phyloP scores from a whole-genome alignment of 2,888 invertebrate genomes.

The Muschampia plurimacula region DNA sequence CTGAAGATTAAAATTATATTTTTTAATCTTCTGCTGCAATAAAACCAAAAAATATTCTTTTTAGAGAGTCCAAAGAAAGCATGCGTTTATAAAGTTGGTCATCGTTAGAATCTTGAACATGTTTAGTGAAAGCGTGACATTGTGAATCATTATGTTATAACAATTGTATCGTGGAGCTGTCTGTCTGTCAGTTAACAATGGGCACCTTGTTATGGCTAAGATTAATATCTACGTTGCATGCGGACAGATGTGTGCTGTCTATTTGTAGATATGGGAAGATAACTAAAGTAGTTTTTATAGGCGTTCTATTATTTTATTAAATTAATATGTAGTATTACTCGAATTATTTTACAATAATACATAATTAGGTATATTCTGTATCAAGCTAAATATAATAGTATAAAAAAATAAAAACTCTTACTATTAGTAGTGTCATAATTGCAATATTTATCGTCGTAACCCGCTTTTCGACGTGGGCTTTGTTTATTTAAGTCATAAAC shows the following conservation, averaged over 20 bases:
- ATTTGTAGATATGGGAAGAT: slow-evolving; percentile 8
- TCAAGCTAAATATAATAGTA: no score
- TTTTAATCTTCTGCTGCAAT: no score
- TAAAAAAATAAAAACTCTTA: no score
- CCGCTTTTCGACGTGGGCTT: neutral
- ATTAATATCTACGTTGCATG: slow-evolving; percentile 24
- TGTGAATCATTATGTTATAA: slow-evolving; percentile 11
- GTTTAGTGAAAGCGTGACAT: slow-evolving; percentile 22
- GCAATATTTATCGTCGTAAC: neutral
- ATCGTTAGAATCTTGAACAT: slow-evolving; percentile 7
- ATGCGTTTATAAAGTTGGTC: neutral
- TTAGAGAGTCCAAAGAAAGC: no score
- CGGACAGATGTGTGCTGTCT: slow-evolving; percentile 13
- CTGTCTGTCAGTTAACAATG: slow-evolving; percentile 30
- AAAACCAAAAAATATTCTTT: no score
- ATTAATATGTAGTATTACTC: no score
- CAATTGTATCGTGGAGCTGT: slow-evolving; percentile 16
- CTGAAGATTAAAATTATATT: no score
- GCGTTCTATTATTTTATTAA: no score
- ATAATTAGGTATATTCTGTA: no score
- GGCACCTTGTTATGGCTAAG: slow-evolving; percentile 23
- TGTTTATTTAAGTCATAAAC: slow-evolving; percentile 23
- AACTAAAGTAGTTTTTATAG: no score
- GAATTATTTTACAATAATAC: no score
- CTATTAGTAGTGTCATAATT: neutral